Evolutionary conservation across 2,113 vertebrate species (phyloP), one percentile per base, ranked within the genome.

Genomic region (Scytalopus superciliaris): DNA sequence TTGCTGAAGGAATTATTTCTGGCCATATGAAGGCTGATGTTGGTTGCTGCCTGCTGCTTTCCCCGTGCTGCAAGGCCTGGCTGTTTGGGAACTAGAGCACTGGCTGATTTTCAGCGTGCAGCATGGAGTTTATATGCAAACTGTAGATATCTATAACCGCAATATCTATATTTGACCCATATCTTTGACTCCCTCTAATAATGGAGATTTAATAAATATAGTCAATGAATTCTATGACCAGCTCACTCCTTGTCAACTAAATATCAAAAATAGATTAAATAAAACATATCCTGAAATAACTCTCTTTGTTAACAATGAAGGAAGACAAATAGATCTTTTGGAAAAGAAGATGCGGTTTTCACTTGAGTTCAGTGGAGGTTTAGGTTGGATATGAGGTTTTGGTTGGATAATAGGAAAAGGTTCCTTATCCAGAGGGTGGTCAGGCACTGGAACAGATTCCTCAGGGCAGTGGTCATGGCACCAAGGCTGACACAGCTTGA

Each of bases 351-450:
- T 5, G 27, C 3, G 45, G 5, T 42, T 93, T 80, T 72, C 35
- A 73, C 0, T 0, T 9, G 21, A 33, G 3, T 82, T 68, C 14
- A 68, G n/a, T 2, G 4, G 16, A 53, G 4, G 28, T 35, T 53
- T 45, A 18, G 45, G 30, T 31, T 0, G 1, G 33, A 24, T 37
- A 30, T 66, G 19, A 53, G 4, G 28, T 35, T 60, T 45, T 14
- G 45, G 24, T 31, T 0, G 1, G 33, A 23, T 30, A 18, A 44
- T 9, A 33, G 21, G 55, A 55, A 8, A 62, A 68, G 3, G 11
- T 27, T 83, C 30, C 30, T 55, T 40, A 40, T 21, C 18, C 25
- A 37, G 9, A 23, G 35, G 21, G 9, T 47, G 22, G 4, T 13
- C 18, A 44, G 64, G 11, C 31, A n/a, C 31, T n/a, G 62, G 62